Evolutionary conservation across 2,888 invertebrate species (phyloP).

Genomic region (Drosophila percnosoma): DNA sequence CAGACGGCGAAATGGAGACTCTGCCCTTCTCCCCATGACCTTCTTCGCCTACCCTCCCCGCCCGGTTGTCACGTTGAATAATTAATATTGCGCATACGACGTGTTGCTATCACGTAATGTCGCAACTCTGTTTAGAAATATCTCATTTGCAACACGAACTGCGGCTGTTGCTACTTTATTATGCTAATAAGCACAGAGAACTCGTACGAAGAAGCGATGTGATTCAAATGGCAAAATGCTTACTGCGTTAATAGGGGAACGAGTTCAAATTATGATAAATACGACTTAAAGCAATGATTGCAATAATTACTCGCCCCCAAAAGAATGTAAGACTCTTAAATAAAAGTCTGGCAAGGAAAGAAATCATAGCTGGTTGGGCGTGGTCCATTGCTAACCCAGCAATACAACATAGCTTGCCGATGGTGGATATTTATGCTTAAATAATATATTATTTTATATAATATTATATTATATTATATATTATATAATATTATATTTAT

Average conservation of each 20-base stretch:
- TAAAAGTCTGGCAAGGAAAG: not conserved
- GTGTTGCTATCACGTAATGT: slow-evolving; percentile 56
- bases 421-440: not conserved
- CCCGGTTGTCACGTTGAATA: slow-evolving; percentile 47
- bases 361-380: not conserved
- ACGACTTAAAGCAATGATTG: not conserved
- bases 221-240: slow-evolving; percentile 11
- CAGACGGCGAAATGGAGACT: not conserved
- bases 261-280: not conserved
- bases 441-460: not conserved
- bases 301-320: not conserved
- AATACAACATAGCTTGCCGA: not conserved
- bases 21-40: not conserved
- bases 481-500: too few species aligned
- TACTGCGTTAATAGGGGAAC: not conserved
- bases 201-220: slow-evolving; percentile 2
- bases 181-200: slow-evolving; percentile 51
- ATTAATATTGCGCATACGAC: slow-evolving; percentile 78
- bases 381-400: not conserved
- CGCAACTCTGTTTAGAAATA: slow-evolving; percentile 30
- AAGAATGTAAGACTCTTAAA: not conserved
- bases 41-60: slow-evolving; percentile 23
- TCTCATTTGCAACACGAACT: slow-evolving; percentile 19
- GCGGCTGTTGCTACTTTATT: slow-evolving; percentile 43
- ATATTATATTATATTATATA: too few species aligned